Evolutionary conservation across 2,113 vertebrate genomes (phyloP).

Genomic region (Phoenicopterus ruber): DNA sequence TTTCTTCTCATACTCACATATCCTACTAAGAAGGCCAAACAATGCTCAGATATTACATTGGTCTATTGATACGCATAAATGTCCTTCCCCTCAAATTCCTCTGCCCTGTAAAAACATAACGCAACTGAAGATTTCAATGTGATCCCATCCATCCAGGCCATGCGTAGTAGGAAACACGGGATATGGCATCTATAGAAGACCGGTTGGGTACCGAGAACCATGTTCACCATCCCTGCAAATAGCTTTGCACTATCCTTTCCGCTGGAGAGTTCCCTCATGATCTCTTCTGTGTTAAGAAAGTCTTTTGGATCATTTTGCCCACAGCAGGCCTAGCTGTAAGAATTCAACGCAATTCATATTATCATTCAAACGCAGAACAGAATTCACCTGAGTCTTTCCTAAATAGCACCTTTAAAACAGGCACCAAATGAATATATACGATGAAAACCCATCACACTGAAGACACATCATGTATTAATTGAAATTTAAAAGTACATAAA

Average conservation of each 20-base stretch:
- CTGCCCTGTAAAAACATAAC: not conserved
- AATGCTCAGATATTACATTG: not conserved
- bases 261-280: not conserved
- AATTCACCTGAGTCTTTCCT: conserved; percentile 2
- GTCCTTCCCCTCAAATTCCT: not conserved
- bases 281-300: conserved; percentile 37
- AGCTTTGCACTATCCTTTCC: not conserved
- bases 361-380: not conserved
- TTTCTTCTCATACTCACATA: not conserved
- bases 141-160: not conserved
- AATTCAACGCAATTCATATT: conserved; percentile 10
- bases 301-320: conserved; percentile 30
- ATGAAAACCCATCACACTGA: not conserved
- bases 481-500: not conserved
- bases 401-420: conserved; percentile 33
- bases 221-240: not conserved
- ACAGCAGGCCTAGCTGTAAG: not conserved
- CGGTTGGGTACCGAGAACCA: not conserved
- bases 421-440: not conserved
- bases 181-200: not conserved
- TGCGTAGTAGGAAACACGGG: not conserved
- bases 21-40: not conserved
- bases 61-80: not conserved
- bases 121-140: not conserved
- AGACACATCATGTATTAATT: not conserved